Evolutionary conservation across 37 sponge, comb jelly and placozoan species (phyloP), one percentile per base, ranked within the genome.

Genomic region (Mnemiopsis leidyi): DNA sequence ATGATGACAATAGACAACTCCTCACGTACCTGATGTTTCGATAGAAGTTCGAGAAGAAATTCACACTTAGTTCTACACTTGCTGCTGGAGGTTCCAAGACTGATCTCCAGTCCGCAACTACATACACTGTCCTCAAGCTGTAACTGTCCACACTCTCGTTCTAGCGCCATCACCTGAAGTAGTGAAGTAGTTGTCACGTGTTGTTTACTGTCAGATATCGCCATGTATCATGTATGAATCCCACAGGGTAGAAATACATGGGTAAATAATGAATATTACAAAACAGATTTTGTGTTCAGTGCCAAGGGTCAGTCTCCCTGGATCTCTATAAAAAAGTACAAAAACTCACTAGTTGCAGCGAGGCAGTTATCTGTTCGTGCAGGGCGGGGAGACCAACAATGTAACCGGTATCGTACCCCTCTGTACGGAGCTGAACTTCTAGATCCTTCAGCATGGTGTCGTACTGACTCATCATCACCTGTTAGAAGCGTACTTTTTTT

Each of bases 21-120:
- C 7, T 28, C 75, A n/a, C 30, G 30, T 71, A 71, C 75, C 75
- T 71, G 75, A 71, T 71, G n/a, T 71, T 71, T 71, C 5, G 75
- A n/a, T 13, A 71, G 30, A 5, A 71, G 25, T 28, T 71, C 75
- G n/a, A 71, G 75, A 23, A 29, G 30, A 5, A 71, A 18, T 5
- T 71, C 21, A 18, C 75, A 71, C 75, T 28, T n/a, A 71, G 75
- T 18, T 71, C 75, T n/a, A 71, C 25, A 29, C 75, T 71, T 71
- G 30, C 30, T 29, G 75, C 30, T 29, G n/a, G 30, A 7, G n/a
- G 75, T 71, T 71, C 75, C 75, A 13, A 71, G 75, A 7, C n/a
- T 7, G 3, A 71, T 28, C 75, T 28, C 75, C 30, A 71, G 75
- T 18, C 75, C 75, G 20, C 75, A 71, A n/a, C 30, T 28, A 71